These are phyloP conservation scores for Bombus haemorrhoidalis DNA, from an alignment of 1,140 invertebrate genomes.

Conservation along the genomic window DNA sequence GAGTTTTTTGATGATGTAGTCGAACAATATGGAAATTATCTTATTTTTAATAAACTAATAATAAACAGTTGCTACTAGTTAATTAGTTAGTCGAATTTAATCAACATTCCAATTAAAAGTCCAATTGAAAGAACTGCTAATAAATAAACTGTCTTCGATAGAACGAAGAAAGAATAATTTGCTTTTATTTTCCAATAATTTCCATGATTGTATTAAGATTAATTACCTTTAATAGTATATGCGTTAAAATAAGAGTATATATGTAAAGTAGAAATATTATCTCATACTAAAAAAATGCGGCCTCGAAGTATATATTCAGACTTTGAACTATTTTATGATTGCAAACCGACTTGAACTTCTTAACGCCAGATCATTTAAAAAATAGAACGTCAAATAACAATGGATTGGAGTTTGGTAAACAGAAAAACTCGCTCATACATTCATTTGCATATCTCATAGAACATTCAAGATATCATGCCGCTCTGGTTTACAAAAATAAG, in stretches of 20 bases:
- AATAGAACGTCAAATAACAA: background rate
- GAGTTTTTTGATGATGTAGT: background rate
- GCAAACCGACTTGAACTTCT: background rate
- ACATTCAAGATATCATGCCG: slow-evolving; percentile 13
- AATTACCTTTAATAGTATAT: background rate
- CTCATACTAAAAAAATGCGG: background rate
- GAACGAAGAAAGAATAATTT: too few species aligned
- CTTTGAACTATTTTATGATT: background rate
- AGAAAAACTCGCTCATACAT: slow-evolving; percentile 2
- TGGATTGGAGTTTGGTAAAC: background rate
- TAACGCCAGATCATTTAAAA: background rate
- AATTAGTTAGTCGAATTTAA: background rate
- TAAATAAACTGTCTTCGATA: background rate
- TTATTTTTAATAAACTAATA: background rate
- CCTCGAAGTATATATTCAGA: background rate
- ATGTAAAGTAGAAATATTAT: background rate
- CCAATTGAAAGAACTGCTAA: background rate
- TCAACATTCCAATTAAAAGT: background rate
- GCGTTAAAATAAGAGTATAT: background rate
- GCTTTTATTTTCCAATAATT: background rate
- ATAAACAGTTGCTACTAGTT: background rate
- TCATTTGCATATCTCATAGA: background rate
- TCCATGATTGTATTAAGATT: background rate
- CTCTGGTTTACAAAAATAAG: background rate
- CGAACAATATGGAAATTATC: background rate